Evolutionary conservation across 2,888 invertebrate species (phyloP), one percentile per base, ranked within the genome.

Genomic region (Abscondita cerata): DNA sequence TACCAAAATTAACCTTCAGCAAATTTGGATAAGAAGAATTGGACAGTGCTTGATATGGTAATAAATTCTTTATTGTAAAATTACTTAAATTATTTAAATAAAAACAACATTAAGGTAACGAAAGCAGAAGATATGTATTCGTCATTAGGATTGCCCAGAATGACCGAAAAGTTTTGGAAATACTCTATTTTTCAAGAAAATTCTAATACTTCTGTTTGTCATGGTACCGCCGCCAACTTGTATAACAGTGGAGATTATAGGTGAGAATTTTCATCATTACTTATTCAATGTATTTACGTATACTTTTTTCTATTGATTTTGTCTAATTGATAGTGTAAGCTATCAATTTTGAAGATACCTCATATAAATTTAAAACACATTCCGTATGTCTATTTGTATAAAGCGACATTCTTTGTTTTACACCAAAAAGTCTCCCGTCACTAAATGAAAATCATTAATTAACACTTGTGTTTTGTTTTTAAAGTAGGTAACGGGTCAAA

Each of bases 161-260:
- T 90, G 85, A 83, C 88, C 0, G 72, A 82, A 0, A 78, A 78
- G 11, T 90, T 90, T 81, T 89, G 89, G 89, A 78, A 80, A 50
- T 77, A 85, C 65, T 89, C 87, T 0, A 77, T 84, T 18, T 85
- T 87, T 64, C 77, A 80, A 66, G 70, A 75, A 52, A 75, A 69
- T 38, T 66, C 71, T 15, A 80, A 80, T 62, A 71, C 70, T n/a
- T 79, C 79, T 0, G 80, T 83, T 11, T 92, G 92, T 73, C 89
- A 91, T 70, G 91, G 90, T 6, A 84, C 88, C 0, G 90, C 91
- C 1, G 89, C 89, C 0, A 88, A 91, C 75, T 88, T 92, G 85
- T 91, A 85, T 68, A 79, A 81, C 69, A 75, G 80, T 61, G 83
- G 84, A 67, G 91, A 92, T 75, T 89, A 84, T 74, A 83, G 90